These are phyloP conservation scores for Pantala flavescens DNA, from an alignment of 1,140 invertebrate species.

Conservation along the genomic window DNA sequence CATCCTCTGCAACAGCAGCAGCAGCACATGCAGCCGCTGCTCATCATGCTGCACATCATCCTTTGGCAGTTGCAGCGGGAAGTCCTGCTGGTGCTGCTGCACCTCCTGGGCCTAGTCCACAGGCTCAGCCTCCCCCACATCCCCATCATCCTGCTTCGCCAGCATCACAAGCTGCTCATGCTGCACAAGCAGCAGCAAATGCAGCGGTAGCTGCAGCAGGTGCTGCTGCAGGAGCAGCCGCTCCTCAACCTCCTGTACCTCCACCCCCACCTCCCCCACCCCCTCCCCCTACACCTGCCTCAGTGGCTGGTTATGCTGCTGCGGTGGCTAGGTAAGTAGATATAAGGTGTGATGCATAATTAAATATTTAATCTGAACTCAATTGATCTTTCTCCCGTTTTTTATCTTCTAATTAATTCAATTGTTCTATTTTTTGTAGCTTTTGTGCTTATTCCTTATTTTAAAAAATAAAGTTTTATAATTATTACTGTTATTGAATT, in stretches of 20 bases:
- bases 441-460: too few species aligned
- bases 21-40: constrained; percentile 49
- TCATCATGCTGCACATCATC: constrained; percentile 6
- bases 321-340: background rate
- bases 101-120: background rate
- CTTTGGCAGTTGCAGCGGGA: background rate
- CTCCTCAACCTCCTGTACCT: background rate
- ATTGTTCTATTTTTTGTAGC: background rate
- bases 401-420: background rate
- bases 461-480: too few species aligned
- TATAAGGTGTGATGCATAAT: background rate
- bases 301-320: background rate
- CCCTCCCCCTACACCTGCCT: background rate
- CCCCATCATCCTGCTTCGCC: background rate
- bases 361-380: background rate
- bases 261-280: background rate
- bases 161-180: background rate
- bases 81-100: background rate
- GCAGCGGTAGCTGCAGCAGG: background rate
- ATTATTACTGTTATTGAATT: too few species aligned
- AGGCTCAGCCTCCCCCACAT: background rate
- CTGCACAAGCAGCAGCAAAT: background rate
- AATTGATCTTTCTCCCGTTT: background rate
- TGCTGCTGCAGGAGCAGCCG: background rate
- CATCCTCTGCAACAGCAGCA: constrained; percentile 43